Conservation (phyloP, 2,888 invertebrate genomes). For the Trachelus troglodyta region DNA sequence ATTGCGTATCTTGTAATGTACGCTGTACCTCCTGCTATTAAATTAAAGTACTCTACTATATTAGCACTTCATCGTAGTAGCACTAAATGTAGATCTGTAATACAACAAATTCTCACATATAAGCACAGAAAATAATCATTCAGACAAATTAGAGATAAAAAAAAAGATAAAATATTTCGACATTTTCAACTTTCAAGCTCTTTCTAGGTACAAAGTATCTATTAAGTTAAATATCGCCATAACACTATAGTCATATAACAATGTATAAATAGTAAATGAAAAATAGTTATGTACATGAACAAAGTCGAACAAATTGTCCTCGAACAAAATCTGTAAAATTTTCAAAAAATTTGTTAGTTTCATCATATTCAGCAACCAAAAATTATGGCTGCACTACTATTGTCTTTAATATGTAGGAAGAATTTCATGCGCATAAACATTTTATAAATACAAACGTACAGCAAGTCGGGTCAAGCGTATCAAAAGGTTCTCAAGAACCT, state of each 20-base stretch:
- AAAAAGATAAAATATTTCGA: not conserved
- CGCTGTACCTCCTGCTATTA: too few species aligned
- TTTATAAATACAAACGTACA: not conserved
- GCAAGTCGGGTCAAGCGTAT: not conserved
- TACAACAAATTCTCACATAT: not conserved
- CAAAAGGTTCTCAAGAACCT: not conserved
- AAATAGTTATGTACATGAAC: not conserved
- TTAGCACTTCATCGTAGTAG: not conserved
- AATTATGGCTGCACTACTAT: not conserved
- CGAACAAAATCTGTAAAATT: not conserved
- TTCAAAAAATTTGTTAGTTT: not conserved
- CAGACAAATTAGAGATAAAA: not conserved
- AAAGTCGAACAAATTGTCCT: too few species aligned
- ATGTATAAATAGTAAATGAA: not conserved
- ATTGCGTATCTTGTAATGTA: not conserved
- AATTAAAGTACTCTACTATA: not conserved
- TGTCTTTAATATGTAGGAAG: not conserved
- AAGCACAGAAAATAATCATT: not conserved
- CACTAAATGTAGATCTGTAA: not conserved
- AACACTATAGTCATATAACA: not conserved
- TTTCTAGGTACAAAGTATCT: not conserved
- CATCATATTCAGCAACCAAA: not conserved
- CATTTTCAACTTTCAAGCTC: not conserved
- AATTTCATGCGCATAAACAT: not conserved
- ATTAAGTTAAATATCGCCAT: not conserved